Percentiles rank a stretch among this genome's conserved stretches.
Conservation (phyloP, 1,140 invertebrate genomes). For the Neodiprion lecontei region DNA sequence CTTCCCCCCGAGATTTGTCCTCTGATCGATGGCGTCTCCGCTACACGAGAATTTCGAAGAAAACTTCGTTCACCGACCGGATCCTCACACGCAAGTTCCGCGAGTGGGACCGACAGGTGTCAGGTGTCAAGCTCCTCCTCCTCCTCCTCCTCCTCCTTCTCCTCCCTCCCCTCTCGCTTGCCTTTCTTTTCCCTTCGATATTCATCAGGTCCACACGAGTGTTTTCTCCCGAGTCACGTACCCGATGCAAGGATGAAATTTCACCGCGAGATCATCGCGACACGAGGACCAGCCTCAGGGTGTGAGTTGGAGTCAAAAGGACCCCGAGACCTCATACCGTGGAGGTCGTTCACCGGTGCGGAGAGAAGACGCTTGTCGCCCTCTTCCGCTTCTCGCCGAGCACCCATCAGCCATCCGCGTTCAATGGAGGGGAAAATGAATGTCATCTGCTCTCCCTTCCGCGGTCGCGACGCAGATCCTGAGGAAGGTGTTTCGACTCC, state of each 20-base stretch:
- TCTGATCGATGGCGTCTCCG: slow-evolving; percentile 32
- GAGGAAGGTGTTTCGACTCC: no score
- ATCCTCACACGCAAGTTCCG: background rate
- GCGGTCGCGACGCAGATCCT: no score
- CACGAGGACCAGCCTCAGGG: no score
- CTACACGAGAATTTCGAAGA: no score
- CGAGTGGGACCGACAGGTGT: slow-evolving; percentile 41
- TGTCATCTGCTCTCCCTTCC: slow-evolving; percentile 6
- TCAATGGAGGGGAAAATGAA: slow-evolving; percentile 18
- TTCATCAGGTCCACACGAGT: slow-evolving; percentile 4
- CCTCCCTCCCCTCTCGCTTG: slow-evolving; percentile 20
- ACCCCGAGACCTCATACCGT: background rate
- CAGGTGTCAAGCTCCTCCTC: slow-evolving; percentile 39
- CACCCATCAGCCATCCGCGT: background rate
- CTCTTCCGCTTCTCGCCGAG: background rate
- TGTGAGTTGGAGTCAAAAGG: background rate
- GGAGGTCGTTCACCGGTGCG: no score
- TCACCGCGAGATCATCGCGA: background rate
- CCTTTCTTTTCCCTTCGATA: slow-evolving; percentile 22
- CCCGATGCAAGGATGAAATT: slow-evolving; percentile 40
- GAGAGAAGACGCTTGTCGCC: background rate
- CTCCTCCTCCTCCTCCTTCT: slow-evolving; percentile 8
- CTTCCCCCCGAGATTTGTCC: background rate
- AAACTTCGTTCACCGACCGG: background rate
- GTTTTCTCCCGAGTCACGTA: slow-evolving; percentile 26